These are phyloP conservation scores for Platanista minor DNA, from an alignment of 2,113 vertebrate species.

Conservation along the genomic window DNA sequence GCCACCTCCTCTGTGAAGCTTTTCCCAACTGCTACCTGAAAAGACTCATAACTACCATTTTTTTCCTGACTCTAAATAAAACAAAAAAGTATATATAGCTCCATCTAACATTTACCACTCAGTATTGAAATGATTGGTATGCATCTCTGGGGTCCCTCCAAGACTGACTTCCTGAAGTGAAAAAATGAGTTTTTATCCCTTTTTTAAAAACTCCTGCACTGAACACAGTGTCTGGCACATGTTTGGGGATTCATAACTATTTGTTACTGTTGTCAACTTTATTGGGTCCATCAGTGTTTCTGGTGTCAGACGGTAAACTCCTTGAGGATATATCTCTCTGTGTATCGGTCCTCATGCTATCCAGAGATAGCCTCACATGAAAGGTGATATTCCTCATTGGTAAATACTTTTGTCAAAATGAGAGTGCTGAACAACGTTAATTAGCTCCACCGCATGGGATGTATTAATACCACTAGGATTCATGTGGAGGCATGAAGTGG, in stretches of 20 bases:
- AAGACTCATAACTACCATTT: background rate
- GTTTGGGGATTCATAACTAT: background rate
- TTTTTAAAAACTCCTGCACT: background rate
- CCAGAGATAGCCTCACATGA: background rate
- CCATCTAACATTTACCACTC: background rate
- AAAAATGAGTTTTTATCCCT: background rate
- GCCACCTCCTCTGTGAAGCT: background rate
- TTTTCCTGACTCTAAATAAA: background rate
- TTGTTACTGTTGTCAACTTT: background rate
- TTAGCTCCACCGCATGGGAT: background rate
- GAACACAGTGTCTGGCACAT: background rate
- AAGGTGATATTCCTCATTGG: background rate
- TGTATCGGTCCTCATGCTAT: background rate
- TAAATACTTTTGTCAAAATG: background rate
- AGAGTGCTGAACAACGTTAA: background rate
- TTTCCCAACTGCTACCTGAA: background rate
- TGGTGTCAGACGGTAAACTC: background rate
- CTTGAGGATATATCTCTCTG: background rate
- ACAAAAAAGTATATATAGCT: background rate
- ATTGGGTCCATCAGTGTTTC: background rate
- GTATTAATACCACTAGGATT: background rate
- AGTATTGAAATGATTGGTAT: background rate
- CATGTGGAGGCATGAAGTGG: background rate
- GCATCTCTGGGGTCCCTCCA: background rate
- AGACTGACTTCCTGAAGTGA: background rate